These are phyloP conservation scores for Echeneis naucrates DNA, from an alignment of 2,797 vertebrate species.

Conservation along the genomic window DNA sequence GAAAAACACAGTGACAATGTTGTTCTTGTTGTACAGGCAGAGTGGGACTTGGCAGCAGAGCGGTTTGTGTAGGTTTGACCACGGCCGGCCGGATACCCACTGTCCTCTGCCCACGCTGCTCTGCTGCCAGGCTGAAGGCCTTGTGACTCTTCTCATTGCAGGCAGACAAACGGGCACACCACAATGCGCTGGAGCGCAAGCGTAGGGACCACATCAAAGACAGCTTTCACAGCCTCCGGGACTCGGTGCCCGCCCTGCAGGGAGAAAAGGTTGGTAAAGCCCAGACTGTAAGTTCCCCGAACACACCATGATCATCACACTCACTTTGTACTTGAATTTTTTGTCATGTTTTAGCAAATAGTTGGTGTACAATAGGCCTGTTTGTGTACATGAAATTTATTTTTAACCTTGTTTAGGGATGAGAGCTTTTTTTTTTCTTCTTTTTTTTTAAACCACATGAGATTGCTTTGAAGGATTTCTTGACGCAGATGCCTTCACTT, in stretches of 20 bases:
- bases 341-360: slow-evolving; percentile 23
- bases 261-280: slow-evolving; percentile 96
- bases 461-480: neutral
- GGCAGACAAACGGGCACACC: slow-evolving; percentile 99
- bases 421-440: slow-evolving; percentile 3
- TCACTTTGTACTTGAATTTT: slow-evolving; percentile 25
- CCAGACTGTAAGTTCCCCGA: slow-evolving; percentile 54
- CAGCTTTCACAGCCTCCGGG: slow-evolving; percentile 99
- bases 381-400: neutral
- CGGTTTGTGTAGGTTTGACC: slow-evolving; percentile 41
- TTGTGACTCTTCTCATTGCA: slow-evolving; percentile 84
- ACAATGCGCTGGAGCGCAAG: slow-evolving; percentile 99
- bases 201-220: slow-evolving; percentile 99
- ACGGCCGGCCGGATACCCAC: slow-evolving; percentile 28
- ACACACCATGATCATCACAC: slow-evolving; percentile 27
- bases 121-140: slow-evolving; percentile 75
- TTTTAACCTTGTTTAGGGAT: neutral
- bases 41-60: slow-evolving; percentile 52
- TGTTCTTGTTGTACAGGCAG: neutral
- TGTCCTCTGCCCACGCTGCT: slow-evolving; percentile 57
- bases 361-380: too few species aligned
- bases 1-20: neutral
- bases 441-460: slow-evolving; percentile 6
- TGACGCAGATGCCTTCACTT: slow-evolving; percentile 29
- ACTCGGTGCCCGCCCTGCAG: slow-evolving; percentile 97